Evolutionary conservation across 2,888 invertebrate species (phyloP), one percentile per base, ranked within the genome.

Genomic region (Teinopalpus imperialis): DNA sequence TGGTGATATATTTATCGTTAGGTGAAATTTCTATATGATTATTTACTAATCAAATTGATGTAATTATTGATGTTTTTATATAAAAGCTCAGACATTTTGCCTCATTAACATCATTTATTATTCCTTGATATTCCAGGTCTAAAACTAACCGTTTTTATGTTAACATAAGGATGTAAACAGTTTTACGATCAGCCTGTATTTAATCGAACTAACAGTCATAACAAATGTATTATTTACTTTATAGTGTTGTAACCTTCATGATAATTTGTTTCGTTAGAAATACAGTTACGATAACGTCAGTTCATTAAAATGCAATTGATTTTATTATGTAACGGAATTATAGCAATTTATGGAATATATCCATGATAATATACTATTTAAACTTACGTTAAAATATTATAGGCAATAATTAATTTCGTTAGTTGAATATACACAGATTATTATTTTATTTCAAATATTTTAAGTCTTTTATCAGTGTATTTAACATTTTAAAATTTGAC

Each of bases 131-230:
- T 23, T 21, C n/a, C 1, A 1, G 8, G 13, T n/a, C 21, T 43
- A 16, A 20, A 20, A 18, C n/a, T 23, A 12, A 27, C 5, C 14
- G 0, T 14, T 8, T 9, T 16, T 2, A 7, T 4, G 26, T 12
- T 8, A 31, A 31, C 10, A 16, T n/a, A 21, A 5, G 4, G 3
- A 29, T 14, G 31, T 14, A 43, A 43, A 43, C 36, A 43, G 18
- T 10, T 43, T 43, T 43, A 43, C 23, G 24, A 37, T 18, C 37
- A 3, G 18, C 7, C 7, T 36, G 16, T 18, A 37, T 31, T 30
- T 31, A 24, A 43, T 31, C 14, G 14, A 30, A 24, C 9, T 37
- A 16, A 16, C 7, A 12, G 10, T 10, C 3, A 16, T 14, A n/a
- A n/a, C 14, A 8, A 6, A 31, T 32, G 13, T 35, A 23, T 31